Conservation (phyloP, 2,888 invertebrate species). For the Calameuta filiformis region DNA sequence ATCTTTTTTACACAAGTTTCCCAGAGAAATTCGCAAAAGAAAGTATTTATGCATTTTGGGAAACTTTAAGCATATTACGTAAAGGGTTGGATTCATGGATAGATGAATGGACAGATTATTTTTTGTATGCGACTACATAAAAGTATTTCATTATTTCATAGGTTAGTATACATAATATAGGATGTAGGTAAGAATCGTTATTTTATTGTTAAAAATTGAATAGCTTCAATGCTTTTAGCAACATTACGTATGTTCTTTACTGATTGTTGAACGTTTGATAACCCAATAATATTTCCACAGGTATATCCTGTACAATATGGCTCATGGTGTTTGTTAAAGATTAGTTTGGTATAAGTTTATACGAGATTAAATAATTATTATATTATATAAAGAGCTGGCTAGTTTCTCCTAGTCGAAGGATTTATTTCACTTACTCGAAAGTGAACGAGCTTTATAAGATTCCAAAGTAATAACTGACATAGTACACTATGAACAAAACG, state of each 20-base stretch:
- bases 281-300: neutral
- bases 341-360: neutral
- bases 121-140: neutral
- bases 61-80: neutral
- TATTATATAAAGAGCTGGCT: neutral
- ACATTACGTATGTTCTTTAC: neutral
- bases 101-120: neutral
- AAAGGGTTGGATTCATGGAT: neutral
- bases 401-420: neutral
- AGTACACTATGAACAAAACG: slow-evolving; percentile 67
- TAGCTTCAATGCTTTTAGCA: too few relatives aligned
- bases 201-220: too few relatives aligned
- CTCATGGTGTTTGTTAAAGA: neutral
- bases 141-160: neutral
- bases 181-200: too few relatives aligned
- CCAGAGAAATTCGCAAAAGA: neutral
- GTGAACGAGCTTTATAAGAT: neutral
- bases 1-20: neutral
- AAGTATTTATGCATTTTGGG: neutral
- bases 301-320: neutral
- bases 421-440: neutral
- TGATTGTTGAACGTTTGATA: neutral
- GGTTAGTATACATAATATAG: neutral
- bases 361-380: neutral
- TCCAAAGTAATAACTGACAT: neutral